These are phyloP conservation scores for Tenthredo scrophulariae DNA, from an alignment of 2,888 invertebrate species.

Conservation along the genomic window DNA sequence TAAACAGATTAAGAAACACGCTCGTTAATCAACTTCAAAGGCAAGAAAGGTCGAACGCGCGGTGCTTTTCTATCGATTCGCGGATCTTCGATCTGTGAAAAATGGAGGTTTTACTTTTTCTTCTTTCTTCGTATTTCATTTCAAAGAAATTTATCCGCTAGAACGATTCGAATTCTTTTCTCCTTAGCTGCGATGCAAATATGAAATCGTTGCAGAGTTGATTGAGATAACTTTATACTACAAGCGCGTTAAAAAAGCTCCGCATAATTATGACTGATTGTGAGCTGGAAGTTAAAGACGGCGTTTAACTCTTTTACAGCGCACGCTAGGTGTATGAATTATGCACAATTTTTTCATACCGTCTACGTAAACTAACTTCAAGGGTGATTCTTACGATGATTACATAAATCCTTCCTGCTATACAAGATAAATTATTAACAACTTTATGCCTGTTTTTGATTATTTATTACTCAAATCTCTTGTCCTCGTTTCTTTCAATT, in stretches of 20 bases:
- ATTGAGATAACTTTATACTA: constrained; percentile 29
- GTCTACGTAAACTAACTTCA: constrained; percentile 13
- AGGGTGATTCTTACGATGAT: constrained; percentile 24
- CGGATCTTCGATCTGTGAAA: too few relatives aligned
- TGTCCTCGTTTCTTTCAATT: neutral
- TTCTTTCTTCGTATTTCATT: too few relatives aligned
- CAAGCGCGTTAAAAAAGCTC: constrained; percentile 36
- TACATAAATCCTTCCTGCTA: constrained; percentile 13
- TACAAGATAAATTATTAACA: neutral
- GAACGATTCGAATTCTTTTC: too few relatives aligned
- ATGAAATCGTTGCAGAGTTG: neutral
- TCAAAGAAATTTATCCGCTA: too few relatives aligned
- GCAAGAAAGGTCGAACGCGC: neutral
- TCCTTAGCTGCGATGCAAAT: neutral
- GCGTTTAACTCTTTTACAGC: constrained; percentile 41
- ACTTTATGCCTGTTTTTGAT: neutral
- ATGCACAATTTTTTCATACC: constrained; percentile 24
- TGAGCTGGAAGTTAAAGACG: constrained; percentile 22
- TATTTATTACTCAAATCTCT: neutral
- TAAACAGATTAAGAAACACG: neutral
- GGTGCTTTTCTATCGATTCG: too few relatives aligned
- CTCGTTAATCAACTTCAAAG: constrained; percentile 8
- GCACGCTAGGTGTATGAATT: constrained; percentile 40
- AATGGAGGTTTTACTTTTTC: too few relatives aligned
- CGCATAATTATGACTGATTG: constrained; percentile 34